A percentile compares a stretch with the other conserved stretches of the same genome.
These are phyloP conservation scores for Tricholauxania praeusta DNA, from an alignment of 2,888 invertebrate genomes.

Conservation along the genomic window DNA sequence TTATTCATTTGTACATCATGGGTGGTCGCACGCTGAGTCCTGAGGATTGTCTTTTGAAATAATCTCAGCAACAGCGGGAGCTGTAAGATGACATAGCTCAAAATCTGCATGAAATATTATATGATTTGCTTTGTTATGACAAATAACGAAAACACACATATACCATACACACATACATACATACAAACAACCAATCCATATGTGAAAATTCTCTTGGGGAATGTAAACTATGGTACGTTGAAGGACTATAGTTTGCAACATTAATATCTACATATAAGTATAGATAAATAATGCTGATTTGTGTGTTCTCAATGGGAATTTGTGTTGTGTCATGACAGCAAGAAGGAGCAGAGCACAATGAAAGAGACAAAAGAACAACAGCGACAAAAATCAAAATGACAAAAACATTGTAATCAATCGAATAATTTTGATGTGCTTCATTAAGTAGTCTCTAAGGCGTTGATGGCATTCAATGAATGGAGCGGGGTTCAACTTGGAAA, in stretches of 20 bases:
- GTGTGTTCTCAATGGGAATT: slow-evolving; percentile 30
- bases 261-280: neutral
- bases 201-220: no score
- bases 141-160: no score
- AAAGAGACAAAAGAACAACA: neutral
- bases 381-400: neutral
- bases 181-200: no score
- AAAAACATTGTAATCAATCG: slow-evolving; percentile 26
- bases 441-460: no score
- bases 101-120: no score
- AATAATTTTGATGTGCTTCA: slow-evolving; percentile 29
- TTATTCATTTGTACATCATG: slow-evolving; percentile 24
- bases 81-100: no score
- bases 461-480: no score
- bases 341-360: neutral
- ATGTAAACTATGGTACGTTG: neutral
- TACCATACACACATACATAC: no score
- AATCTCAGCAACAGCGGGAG: no score
- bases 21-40: neutral
- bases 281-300: slow-evolving; percentile 27
- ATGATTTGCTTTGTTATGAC: no score
- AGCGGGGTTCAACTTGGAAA: no score
- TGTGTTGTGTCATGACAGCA: neutral
- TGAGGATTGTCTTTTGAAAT: no score
- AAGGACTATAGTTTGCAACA: neutral